A percentile compares a stretch with the other conserved stretches of the same genome.
phyloP scores from a whole-genome alignment of 2,113 vertebrate species.

The Perccottus glenii region DNA sequence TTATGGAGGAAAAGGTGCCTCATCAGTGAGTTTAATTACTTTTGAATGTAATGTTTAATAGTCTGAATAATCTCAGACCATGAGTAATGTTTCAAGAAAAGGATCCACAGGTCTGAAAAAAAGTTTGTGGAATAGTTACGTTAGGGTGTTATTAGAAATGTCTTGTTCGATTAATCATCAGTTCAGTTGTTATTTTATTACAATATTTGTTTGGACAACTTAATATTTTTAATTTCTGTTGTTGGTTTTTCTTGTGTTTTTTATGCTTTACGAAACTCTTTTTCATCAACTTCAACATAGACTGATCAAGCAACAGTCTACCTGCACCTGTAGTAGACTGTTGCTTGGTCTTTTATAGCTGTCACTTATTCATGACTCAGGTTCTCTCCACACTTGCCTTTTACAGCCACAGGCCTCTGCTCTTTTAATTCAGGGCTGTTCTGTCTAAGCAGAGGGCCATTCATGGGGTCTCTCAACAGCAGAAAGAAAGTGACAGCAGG shows the following conservation, averaged over 20 bases:
- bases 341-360: slow-evolving; percentile 22
- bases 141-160: neutral
- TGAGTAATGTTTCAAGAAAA: neutral
- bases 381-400: slow-evolving; percentile 43
- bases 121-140: neutral
- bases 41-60: slow-evolving; percentile 1
- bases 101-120: neutral
- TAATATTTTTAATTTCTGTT: no score
- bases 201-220: no score
- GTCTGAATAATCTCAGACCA: neutral
- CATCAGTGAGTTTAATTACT: slow-evolving; percentile 27
- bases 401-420: slow-evolving; percentile 45
- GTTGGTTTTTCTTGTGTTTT: neutral
- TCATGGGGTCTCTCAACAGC: slow-evolving; percentile 27
- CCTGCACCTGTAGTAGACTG: no score
- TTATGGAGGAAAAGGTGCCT: slow-evolving; percentile 1
- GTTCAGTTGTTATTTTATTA: neutral
- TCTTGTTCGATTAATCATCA: neutral
- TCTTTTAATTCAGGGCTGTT: slow-evolving; percentile 28
- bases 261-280: neutral
- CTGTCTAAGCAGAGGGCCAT: slow-evolving; percentile 27
- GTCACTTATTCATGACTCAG: slow-evolving; percentile 11
- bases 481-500: slow-evolving; percentile 37
- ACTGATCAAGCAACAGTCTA: slow-evolving; percentile 12
- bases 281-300: slow-evolving; percentile 24